phyloP scores from a whole-genome alignment of 2,797 vertebrate species.

The Sylvilagus floridanus region DNA sequence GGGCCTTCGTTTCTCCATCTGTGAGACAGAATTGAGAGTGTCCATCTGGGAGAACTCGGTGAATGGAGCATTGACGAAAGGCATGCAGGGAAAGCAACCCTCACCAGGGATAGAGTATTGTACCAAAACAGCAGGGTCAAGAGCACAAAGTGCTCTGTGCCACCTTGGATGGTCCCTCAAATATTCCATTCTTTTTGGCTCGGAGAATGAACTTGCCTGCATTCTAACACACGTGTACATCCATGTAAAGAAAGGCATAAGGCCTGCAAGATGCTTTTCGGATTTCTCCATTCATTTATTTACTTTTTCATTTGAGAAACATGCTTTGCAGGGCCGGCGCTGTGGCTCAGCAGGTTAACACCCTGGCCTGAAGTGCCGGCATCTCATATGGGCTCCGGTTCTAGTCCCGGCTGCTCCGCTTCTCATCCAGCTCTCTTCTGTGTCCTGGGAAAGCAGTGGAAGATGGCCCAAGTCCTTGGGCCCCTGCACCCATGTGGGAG shows the following conservation, averaged over 20 bases:
- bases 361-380: too few relatives aligned
- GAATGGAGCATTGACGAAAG: not conserved
- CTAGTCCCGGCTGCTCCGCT: too few relatives aligned
- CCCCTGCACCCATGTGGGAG: too few relatives aligned
- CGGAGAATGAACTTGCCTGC: not conserved
- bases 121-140: not conserved
- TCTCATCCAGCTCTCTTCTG: too few relatives aligned
- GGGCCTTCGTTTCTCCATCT: not conserved
- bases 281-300: not conserved
- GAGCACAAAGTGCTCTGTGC: accelerated
- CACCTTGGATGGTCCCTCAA: not conserved
- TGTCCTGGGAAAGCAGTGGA: too few relatives aligned
- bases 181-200: not conserved
- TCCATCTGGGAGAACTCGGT: not conserved
- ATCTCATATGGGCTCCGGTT: too few relatives aligned
- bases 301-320: not conserved
- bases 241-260: not conserved
- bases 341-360: too few relatives aligned
- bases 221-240: accelerated
- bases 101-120: too few relatives aligned
- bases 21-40: not conserved
- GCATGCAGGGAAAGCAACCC: not conserved
- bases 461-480: too few relatives aligned
- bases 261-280: not conserved
- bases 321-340: too few relatives aligned